Evolutionary conservation across 2,888 invertebrate species (phyloP).

Genomic region (Drosophila pullipes): DNA sequence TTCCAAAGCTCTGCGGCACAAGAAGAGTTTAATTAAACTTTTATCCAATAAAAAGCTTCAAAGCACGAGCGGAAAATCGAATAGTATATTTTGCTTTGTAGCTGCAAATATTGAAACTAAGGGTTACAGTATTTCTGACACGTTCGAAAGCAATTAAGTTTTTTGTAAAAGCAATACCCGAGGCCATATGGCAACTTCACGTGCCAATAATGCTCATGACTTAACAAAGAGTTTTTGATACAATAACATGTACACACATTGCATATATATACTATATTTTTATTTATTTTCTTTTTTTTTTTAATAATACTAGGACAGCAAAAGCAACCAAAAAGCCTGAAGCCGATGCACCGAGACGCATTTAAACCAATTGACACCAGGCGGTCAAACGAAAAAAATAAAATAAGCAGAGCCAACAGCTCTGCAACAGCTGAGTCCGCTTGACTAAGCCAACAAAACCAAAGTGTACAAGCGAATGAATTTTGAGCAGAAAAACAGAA

Average conservation of each 20-base stretch:
- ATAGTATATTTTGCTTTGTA: conserved; percentile 4
- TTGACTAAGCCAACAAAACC: conserved; percentile 55
- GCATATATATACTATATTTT: not conserved
- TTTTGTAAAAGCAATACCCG: conserved; percentile 44
- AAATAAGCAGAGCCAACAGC: conserved; percentile 71
- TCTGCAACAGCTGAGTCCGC: conserved; percentile 70
- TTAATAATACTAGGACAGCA: conserved; percentile 38
- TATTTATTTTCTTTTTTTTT: not conserved
- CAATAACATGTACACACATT: conserved; percentile 15
- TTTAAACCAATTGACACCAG: conserved; percentile 79
- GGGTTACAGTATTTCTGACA: conserved; percentile 57
- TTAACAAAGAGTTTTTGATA: conserved; percentile 41
- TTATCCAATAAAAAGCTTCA: not conserved
- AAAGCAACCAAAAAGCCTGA: conserved; percentile 30
- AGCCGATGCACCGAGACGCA: conserved; percentile 55
- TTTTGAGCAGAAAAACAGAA: conserved; percentile 55
- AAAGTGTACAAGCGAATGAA: conserved; percentile 65
- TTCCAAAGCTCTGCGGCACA: not conserved
- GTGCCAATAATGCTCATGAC: conserved; percentile 52
- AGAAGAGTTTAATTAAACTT: not conserved
- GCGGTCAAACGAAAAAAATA: conserved; percentile 49
- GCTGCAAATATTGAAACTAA: conserved; percentile 19
- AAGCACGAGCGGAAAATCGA: not conserved
- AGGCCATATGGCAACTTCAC: conserved; percentile 41
- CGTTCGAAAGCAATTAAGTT: conserved; percentile 75